phyloP scores from a whole-genome alignment of 2,113 vertebrate genomes.

The Deroptyus accipitrinus region DNA sequence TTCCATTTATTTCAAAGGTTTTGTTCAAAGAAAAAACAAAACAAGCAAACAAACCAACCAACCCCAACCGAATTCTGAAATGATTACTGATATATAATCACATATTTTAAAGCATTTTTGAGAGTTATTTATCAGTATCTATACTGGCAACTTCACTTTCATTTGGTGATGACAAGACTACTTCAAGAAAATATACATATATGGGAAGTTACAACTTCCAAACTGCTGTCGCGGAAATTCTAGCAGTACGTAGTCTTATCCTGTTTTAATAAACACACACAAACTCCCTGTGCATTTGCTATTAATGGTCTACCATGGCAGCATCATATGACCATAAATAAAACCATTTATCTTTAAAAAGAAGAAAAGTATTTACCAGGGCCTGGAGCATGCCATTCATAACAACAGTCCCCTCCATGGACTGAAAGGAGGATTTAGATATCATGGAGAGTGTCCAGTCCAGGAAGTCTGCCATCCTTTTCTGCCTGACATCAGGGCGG shows the following conservation, averaged over 20 bases:
- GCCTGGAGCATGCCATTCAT: slow-evolving; percentile 90
- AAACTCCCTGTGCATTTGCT: background rate
- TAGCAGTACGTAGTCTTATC: background rate
- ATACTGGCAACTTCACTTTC: background rate
- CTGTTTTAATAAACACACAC: background rate
- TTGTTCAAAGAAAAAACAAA: background rate
- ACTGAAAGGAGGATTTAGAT: slow-evolving; percentile 78
- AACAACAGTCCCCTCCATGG: slow-evolving; percentile 78
- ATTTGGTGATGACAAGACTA: background rate
- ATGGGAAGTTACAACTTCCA: background rate
- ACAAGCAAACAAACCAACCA: background rate
- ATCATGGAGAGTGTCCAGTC: slow-evolving; percentile 89
- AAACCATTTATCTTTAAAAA: background rate
- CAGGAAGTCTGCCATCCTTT: slow-evolving; percentile 85
- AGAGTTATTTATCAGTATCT: background rate
- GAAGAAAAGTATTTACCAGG: slow-evolving; percentile 79
- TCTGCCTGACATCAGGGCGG: slow-evolving; percentile 90
- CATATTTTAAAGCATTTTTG: background rate
- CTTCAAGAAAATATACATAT: background rate
- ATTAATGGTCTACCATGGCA: background rate
- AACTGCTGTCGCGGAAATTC: background rate
- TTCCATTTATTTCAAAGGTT: background rate
- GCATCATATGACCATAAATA: background rate
- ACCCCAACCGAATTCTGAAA: background rate
- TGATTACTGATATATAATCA: background rate